Base-by-base conservation (phyloP, 2,113 vertebrate genomes). In the Clarias macrocephalus region DNA sequence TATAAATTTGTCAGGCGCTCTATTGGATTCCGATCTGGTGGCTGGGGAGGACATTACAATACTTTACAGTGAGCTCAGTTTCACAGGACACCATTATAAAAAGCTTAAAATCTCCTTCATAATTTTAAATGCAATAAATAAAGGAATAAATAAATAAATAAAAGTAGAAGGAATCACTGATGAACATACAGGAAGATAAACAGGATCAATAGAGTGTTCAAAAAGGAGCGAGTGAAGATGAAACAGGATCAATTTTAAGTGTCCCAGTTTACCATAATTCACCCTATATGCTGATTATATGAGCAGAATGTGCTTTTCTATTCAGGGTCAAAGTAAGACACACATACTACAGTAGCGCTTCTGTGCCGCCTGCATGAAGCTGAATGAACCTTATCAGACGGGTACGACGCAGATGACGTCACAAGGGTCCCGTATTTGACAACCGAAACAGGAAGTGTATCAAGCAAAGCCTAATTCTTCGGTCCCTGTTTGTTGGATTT, bases 371-470 rank as follows among this genome's bases (percentile, higher is more conserved):
- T 42, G 9, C 9, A 23, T 37, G 37, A 73, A 23, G 8, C 25
- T 48, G 19, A 48, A 42, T 12, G 25, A 10, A 19, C n/a, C 19
- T 19, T 54, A 1, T 28, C 10, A 25, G 2, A 19, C 12, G 16
- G 9, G 18, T 21, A 21, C 82, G 7, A 8, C 33, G 8, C 48
- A 1, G 19, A 6, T 86, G 87, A 90, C 89, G 87, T 90, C 85
- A 90, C 16, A 13, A 11, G 28, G 21, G 85, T 48, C 19, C 77
- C n/a, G 65, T 77, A 21, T 86, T 88, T 84, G 84, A 88, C 89
- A 86, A 83, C 3, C 16, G 37, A 90, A 8, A 63, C 87, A 82
- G 89, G 89, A 90, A 90, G 89, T 84, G 19, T 42, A n/a, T 73
- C 19, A 2, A 88, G 57, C 77, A 82, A 48, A 18, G 57, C 48